A percentile compares a stretch with the other conserved stretches of the same genome.
Evolutionary conservation across 1,140 invertebrate species (phyloP).

Genomic region (Apis cerana): DNA sequence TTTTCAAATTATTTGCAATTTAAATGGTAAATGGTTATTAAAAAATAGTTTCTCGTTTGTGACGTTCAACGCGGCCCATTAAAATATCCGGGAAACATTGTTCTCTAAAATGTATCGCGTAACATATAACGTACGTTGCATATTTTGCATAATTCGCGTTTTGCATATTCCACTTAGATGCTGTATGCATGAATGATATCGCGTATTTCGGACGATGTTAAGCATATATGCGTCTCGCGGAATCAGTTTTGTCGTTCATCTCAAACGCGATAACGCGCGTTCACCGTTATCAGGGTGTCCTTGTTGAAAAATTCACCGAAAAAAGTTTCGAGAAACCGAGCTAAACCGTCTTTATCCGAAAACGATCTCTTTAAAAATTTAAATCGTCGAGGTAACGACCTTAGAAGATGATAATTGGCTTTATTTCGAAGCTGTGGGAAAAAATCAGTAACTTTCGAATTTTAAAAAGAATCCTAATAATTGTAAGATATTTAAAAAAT

Average conservation of each 20-base stretch:
- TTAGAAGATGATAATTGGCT: too few relatives aligned
- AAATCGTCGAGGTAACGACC: too few relatives aligned
- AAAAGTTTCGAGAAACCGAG: neutral
- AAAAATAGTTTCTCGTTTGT: neutral
- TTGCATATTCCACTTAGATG: slow-evolving; percentile 27
- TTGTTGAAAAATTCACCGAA: neutral
- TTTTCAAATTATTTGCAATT: neutral
- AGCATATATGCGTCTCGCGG: slow-evolving; percentile 4
- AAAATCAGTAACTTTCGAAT: too few relatives aligned
- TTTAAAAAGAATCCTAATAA: too few relatives aligned
- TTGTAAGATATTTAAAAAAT: too few relatives aligned
- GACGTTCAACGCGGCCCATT: neutral
- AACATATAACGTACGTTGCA: neutral
- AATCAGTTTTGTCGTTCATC: slow-evolving; percentile 17
- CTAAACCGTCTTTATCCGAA: too few relatives aligned
- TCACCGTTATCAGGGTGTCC: neutral
- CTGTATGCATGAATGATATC: slow-evolving; percentile 12
- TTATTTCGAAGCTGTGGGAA: too few relatives aligned
- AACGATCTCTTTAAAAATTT: neutral
- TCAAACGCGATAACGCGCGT: neutral
- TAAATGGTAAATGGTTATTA: too few relatives aligned
- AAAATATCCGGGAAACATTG: neutral
- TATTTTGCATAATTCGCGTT: slow-evolving; percentile 23
- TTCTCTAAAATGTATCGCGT: neutral
- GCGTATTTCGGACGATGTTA: slow-evolving; percentile 1